Conservation (phyloP, 2,797 vertebrate species). For the Echeneis naucrates region DNA sequence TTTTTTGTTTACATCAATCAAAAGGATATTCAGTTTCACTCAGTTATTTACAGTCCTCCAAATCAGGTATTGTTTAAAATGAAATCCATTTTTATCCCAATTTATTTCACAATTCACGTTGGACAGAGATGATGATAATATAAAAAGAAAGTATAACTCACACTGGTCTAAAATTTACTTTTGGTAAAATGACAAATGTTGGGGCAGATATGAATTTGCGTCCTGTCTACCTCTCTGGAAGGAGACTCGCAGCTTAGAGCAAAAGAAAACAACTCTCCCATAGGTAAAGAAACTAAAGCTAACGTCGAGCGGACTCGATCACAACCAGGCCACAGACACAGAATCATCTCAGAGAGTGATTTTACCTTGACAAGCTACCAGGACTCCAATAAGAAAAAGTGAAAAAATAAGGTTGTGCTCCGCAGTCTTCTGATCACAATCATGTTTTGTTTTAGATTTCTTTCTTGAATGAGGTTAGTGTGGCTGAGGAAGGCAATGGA, state of each 20-base stretch:
- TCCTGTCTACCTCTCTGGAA: background rate
- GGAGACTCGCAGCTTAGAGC: too few species aligned
- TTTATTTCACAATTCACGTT: slow-evolving; percentile 3
- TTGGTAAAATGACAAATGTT: background rate
- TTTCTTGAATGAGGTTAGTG: background rate
- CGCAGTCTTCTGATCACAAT: background rate
- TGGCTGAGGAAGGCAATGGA: too few species aligned
- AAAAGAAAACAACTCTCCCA: background rate
- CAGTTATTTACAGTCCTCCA: background rate
- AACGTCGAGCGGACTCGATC: background rate
- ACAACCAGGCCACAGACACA: background rate
- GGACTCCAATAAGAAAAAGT: background rate
- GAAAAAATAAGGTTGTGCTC: background rate
- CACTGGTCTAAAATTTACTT: background rate
- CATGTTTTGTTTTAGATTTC: too few species aligned
- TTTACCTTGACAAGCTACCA: too few species aligned
- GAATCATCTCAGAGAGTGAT: background rate
- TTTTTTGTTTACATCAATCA: slow-evolving; percentile 9
- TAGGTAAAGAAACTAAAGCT: background rate
- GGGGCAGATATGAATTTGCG: background rate
- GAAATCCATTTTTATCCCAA: slow-evolving; percentile 16
- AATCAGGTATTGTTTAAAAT: slow-evolving; percentile 19
- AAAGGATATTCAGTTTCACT: background rate
- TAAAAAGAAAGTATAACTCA: background rate
- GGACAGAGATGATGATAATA: background rate